Evolutionary conservation across 2,888 invertebrate genomes (phyloP).

Genomic region (Diogma glabrata): DNA sequence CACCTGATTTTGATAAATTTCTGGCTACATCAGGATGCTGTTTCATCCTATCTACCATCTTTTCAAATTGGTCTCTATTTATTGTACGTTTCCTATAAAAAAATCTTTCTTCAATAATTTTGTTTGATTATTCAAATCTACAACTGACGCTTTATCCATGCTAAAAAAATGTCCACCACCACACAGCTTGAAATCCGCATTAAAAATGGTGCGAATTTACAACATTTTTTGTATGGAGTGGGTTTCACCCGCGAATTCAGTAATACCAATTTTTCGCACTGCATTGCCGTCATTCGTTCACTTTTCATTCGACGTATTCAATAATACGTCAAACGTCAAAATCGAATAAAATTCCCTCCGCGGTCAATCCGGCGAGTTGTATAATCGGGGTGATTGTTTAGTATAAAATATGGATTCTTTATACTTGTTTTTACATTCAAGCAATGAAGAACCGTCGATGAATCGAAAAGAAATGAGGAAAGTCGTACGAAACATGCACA

Average conservation of each 20-base stretch:
- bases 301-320: neutral
- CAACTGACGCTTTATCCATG: constrained; percentile 5
- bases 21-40: neutral
- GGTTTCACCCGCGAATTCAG: neutral
- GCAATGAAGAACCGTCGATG: too few species aligned
- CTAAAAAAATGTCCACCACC: too few species aligned
- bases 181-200: neutral
- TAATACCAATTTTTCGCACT: too few species aligned
- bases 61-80: too few species aligned
- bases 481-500: too few species aligned
- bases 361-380: neutral
- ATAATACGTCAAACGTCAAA: too few species aligned
- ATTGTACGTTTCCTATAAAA: constrained; percentile 1
- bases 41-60: neutral
- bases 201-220: neutral
- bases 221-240: neutral
- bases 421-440: too few species aligned
- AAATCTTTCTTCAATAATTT: neutral
- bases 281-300: neutral
- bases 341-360: too few species aligned
- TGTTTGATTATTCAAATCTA: neutral
- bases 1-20: constrained; percentile 2
- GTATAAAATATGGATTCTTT: too few species aligned
- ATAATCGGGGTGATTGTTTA: neutral
- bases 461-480: too few species aligned